Conservation (phyloP, 2,888 invertebrate genomes). For the Thereva unica region DNA sequence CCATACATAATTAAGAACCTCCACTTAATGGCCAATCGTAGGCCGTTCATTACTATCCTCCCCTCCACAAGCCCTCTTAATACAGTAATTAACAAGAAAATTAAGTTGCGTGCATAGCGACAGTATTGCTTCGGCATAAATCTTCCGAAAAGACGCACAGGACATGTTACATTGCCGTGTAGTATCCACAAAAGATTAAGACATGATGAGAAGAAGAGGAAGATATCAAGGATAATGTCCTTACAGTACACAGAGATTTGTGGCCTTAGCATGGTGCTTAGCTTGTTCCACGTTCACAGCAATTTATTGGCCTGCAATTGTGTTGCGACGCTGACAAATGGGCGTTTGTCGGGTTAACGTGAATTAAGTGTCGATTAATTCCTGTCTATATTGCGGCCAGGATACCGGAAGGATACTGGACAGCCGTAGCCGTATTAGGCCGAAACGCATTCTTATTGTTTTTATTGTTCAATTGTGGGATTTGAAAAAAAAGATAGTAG, state of each 20-base stretch:
- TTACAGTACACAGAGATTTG: conserved; percentile 31
- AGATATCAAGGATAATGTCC: conserved; percentile 31
- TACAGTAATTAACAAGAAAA: no score
- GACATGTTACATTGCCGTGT: no score
- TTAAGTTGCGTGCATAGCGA: no score
- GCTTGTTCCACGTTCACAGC: conserved; percentile 23
- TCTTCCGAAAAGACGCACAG: conserved; percentile 5
- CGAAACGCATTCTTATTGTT: no score
- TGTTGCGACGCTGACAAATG: conserved; percentile 45
- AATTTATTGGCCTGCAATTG: conserved; percentile 44
- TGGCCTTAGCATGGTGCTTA: conserved; percentile 30
- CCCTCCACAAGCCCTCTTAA: no score
- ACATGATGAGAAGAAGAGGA: conserved; percentile 28
- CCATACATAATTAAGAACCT: no score
- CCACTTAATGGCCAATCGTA: no score
- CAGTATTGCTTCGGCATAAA: conserved; percentile 20
- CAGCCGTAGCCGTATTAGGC: no score
- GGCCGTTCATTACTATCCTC: no score
- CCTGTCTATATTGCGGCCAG: conserved; percentile 35
- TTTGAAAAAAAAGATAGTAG: no score
- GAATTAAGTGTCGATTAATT: conserved; percentile 46
- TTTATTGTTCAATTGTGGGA: no score
- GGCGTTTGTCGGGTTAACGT: conserved; percentile 41
- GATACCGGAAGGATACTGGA: background rate
- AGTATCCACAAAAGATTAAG: conserved; percentile 20